phyloP scores from a whole-genome alignment of 2,113 vertebrate species.

The Blennius ocellaris region DNA sequence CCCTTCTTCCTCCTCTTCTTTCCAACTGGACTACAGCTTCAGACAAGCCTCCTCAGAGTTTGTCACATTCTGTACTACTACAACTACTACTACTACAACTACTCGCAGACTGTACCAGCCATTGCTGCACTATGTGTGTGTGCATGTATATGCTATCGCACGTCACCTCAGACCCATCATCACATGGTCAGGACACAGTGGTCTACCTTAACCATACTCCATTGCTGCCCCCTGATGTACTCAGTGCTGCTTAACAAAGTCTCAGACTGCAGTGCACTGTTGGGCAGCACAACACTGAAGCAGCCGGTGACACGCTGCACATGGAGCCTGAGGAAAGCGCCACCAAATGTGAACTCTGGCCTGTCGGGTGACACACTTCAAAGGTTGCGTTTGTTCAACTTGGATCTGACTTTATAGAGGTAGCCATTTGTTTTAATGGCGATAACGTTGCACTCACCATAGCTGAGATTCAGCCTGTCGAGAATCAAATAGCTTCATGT shows the following conservation, averaged over 20 bases:
- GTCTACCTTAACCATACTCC: constrained; percentile 63
- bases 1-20: constrained; percentile 28
- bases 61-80: constrained; percentile 59
- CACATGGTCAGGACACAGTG: constrained; percentile 55
- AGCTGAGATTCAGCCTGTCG: too few species aligned
- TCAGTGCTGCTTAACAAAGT: constrained; percentile 58
- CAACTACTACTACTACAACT: constrained; percentile 29
- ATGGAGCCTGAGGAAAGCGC: not conserved
- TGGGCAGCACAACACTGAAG: constrained; percentile 27
- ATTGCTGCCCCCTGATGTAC: constrained; percentile 48
- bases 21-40: constrained; percentile 57
- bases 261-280: constrained; percentile 34
- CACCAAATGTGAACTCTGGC: not conserved
- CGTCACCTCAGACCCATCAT: constrained; percentile 48
- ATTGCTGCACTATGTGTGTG: constrained; percentile 15
- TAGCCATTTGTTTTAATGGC: not conserved
- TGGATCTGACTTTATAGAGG: not conserved
- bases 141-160: constrained; percentile 27
- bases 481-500: too few species aligned
- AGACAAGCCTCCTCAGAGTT: constrained; percentile 53
- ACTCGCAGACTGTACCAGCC: constrained; percentile 30
- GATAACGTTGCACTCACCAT: not conserved
- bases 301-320: constrained; percentile 13
- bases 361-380: not conserved
- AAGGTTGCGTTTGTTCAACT: not conserved